A percentile compares a stretch with the other conserved stretches of the same genome.
phyloP scores from a whole-genome alignment of 2,888 invertebrate genomes.

The Standfussiana lucernea region DNA sequence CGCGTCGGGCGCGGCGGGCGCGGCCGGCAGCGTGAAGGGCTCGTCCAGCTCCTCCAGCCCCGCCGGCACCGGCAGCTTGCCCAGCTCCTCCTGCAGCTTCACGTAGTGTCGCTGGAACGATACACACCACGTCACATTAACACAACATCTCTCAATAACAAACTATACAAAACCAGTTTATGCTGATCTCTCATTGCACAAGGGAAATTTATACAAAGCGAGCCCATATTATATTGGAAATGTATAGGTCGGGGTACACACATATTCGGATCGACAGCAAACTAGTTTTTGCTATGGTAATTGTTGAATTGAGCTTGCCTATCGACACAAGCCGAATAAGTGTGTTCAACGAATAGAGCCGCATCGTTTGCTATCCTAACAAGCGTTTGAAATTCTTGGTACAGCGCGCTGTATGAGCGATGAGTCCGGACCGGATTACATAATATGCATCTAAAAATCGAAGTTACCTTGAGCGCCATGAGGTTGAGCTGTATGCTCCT shows the following conservation, averaged over 20 bases:
- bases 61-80: slow-evolving; percentile 95
- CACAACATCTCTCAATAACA: neutral
- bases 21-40: slow-evolving; percentile 85
- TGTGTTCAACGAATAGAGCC: too few species aligned
- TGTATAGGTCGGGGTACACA: too few species aligned
- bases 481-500: slow-evolving; percentile 94
- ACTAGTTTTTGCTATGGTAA: neutral
- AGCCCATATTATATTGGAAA: too few species aligned
- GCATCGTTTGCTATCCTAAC: neutral
- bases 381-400: too few species aligned
- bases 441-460: too few species aligned
- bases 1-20: slow-evolving; percentile 75
- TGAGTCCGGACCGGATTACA: too few species aligned
- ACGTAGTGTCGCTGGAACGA: slow-evolving; percentile 93
- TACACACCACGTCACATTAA: neutral
- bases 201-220: too few species aligned
- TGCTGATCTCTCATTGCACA: too few species aligned
- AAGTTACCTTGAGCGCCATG: slow-evolving; percentile 92
- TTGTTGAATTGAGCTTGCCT: neutral
- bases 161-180: too few species aligned
- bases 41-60: slow-evolving; percentile 94
- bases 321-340: neutral
- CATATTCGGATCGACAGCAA: neutral
- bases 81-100: slow-evolving; percentile 96
- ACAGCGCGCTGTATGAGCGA: too few species aligned